phyloP scores from a whole-genome alignment of 2,797 vertebrate species.

The Peromyscus nudipes region DNA sequence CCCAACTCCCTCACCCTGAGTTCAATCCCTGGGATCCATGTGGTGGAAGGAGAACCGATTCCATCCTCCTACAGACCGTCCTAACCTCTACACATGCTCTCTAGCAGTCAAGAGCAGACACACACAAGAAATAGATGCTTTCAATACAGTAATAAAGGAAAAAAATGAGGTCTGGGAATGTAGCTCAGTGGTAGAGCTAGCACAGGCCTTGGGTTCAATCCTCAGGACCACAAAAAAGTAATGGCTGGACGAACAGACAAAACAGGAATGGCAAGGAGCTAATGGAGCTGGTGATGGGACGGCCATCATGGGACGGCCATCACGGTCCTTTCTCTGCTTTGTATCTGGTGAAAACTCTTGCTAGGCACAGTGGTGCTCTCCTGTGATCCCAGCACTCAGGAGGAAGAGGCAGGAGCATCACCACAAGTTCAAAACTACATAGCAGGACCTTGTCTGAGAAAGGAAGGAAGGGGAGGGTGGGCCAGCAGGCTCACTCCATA shows the following conservation, averaged over 20 bases:
- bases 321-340: neutral
- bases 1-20: neutral
- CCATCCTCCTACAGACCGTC: neutral
- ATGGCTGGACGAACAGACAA: neutral
- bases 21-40: neutral
- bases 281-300: neutral
- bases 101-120: neutral
- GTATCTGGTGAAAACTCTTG: neutral
- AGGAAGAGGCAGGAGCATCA: neutral
- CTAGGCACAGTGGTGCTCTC: neutral
- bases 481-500: neutral
- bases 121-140: neutral
- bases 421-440: neutral
- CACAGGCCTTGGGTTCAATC: neutral
- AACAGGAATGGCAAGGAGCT: neutral
- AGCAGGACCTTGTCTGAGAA: neutral
- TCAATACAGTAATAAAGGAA: too few relatives aligned
- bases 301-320: too few relatives aligned
- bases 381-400: neutral
- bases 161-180: neutral
- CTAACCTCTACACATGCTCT: neutral
- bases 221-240: neutral
- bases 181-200: neutral
- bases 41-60: neutral
- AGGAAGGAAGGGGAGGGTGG: neutral